These are phyloP conservation scores for Bugula neritina DNA, from an alignment of 2,888 invertebrate species.

Conservation along the genomic window DNA sequence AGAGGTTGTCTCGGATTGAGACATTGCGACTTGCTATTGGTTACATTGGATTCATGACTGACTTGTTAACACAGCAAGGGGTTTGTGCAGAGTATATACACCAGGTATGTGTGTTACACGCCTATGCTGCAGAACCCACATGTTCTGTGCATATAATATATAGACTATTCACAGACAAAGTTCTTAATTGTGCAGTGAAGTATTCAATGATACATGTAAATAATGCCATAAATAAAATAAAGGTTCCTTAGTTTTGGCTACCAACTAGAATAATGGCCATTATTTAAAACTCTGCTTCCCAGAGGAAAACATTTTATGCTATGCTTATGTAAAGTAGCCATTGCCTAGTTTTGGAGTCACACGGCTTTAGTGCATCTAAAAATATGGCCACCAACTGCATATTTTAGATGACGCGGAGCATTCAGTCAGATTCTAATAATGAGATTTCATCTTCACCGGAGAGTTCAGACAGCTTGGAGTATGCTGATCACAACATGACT, in stretches of 20 bases:
- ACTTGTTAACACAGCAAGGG: conserved; percentile 56
- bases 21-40: conserved; percentile 88
- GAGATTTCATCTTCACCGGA: background rate
- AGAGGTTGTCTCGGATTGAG: conserved; percentile 87
- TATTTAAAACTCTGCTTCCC: too few species aligned
- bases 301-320: too few species aligned
- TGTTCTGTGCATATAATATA: conserved; percentile 1
- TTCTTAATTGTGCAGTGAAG: background rate
- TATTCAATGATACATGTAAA: background rate
- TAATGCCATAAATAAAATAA: background rate
- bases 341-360: too few species aligned
- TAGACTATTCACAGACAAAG: background rate
- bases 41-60: conserved; percentile 93
- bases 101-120: background rate
- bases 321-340: too few species aligned
- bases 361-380: too few species aligned
- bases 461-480: background rate
- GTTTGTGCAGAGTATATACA: background rate
- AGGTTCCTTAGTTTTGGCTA: too few species aligned
- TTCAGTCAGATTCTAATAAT: too few species aligned
- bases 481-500: background rate
- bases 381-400: too few species aligned
- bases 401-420: too few species aligned
- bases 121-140: too few species aligned
- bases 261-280: too few species aligned